Conservation (phyloP, 2,888 invertebrate species). For the Nomada goodeniana region DNA sequence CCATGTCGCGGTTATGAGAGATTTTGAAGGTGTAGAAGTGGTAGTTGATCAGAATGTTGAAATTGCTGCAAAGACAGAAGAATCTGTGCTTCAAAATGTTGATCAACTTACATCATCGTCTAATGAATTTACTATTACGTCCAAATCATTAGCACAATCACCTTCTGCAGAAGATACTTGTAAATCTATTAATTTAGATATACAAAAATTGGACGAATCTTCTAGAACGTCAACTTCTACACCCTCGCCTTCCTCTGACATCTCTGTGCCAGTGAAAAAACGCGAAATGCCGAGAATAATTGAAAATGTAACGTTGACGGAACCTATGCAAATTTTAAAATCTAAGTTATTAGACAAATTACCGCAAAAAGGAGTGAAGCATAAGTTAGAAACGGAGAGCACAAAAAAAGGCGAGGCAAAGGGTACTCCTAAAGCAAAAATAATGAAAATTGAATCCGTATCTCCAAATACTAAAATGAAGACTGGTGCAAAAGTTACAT, state of each 20-base stretch:
- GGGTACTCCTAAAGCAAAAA: slow-evolving; percentile 72
- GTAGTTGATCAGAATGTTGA: slow-evolving; percentile 70
- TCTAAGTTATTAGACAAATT: slow-evolving; percentile 79
- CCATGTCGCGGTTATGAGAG: slow-evolving; percentile 63
- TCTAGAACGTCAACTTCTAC: slow-evolving; percentile 64
- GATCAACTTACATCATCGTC: slow-evolving; percentile 41
- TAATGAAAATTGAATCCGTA: slow-evolving; percentile 78
- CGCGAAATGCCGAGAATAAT: slow-evolving; percentile 83
- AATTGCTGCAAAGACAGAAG: slow-evolving; percentile 59
- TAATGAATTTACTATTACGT: slow-evolving; percentile 39
- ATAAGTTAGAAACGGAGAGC: slow-evolving; percentile 77
- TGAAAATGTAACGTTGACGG: slow-evolving; percentile 80
- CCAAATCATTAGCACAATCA: slow-evolving; percentile 40
- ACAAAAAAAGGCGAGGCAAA: slow-evolving; percentile 66
- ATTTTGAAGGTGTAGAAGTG: slow-evolving; percentile 72
- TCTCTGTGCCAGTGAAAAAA: slow-evolving; percentile 80
- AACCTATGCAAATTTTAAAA: slow-evolving; percentile 81
- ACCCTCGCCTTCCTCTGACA: slow-evolving; percentile 71
- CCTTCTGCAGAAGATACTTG: slow-evolving; percentile 55
- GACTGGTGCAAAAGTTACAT: slow-evolving; percentile 59
- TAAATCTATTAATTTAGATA: slow-evolving; percentile 65
- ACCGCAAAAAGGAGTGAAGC: slow-evolving; percentile 76
- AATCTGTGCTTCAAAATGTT: slow-evolving; percentile 34
- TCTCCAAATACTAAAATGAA: slow-evolving; percentile 71
- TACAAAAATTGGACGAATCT: slow-evolving; percentile 73